Conservation (phyloP, 2,888 invertebrate species). For the Tipula helvola region DNA sequence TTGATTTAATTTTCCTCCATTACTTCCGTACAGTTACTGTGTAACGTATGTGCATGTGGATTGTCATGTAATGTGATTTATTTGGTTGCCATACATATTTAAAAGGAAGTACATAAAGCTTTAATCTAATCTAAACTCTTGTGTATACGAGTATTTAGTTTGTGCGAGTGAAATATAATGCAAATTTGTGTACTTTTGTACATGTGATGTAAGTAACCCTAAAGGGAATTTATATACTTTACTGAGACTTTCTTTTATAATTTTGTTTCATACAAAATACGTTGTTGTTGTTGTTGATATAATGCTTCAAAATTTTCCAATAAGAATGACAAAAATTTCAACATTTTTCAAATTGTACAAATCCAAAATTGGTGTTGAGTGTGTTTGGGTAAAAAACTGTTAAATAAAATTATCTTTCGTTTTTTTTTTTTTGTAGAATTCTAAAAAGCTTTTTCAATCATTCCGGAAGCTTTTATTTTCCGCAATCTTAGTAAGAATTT, state of each 20-base stretch:
- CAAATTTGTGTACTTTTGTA: background rate
- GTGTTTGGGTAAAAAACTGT: background rate
- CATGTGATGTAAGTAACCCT: background rate
- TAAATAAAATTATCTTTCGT: background rate
- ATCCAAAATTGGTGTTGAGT: background rate
- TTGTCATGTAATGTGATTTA: background rate
- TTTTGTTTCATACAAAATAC: background rate
- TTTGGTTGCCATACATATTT: background rate
- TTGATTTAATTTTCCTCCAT: background rate
- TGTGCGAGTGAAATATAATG: background rate
- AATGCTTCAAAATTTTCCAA: background rate
- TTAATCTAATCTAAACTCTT: background rate
- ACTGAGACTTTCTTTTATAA: background rate
- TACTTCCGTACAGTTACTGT: background rate
- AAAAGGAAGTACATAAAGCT: background rate
- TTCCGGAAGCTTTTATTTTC: background rate
- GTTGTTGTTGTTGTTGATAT: background rate
- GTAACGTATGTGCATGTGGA: background rate
- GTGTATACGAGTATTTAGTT: background rate
- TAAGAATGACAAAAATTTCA: background rate
- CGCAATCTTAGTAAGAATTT: background rate
- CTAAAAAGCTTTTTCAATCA: background rate
- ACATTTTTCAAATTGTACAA: background rate
- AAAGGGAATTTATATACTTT: background rate
- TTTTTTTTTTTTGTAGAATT: background rate